Conservation (phyloP, 2,888 invertebrate genomes). For the Salticus scenicus region DNA sequence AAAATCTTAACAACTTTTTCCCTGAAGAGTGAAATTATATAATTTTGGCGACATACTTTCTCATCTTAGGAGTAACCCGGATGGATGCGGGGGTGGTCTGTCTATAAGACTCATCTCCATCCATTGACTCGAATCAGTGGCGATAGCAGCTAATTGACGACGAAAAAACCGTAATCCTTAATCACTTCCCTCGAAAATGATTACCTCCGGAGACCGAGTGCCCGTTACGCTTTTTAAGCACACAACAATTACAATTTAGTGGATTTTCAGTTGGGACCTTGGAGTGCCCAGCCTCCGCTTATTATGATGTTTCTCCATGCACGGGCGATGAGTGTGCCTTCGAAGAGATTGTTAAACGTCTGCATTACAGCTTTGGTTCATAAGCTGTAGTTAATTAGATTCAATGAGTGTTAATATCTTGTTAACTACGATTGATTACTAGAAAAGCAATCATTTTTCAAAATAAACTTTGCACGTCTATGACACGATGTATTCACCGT, state of each 20-base stretch:
- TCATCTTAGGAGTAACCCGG: background rate
- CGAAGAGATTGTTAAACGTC: background rate
- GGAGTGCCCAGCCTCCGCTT: background rate
- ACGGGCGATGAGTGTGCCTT: background rate
- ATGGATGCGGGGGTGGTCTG: conserved; percentile 37
- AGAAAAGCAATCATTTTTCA: too few relatives aligned
- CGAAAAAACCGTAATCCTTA: conserved; percentile 43
- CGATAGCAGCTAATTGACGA: conserved; percentile 49
- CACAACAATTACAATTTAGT: conserved; percentile 6
- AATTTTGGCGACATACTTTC: background rate
- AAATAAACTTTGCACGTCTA: too few relatives aligned
- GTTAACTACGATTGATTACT: too few relatives aligned
- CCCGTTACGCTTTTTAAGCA: background rate
- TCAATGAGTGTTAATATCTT: too few relatives aligned
- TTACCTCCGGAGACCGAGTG: background rate
- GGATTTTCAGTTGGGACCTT: background rate
- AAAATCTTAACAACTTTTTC: too few relatives aligned
- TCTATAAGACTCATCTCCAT: conserved; percentile 38
- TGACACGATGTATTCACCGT: too few relatives aligned
- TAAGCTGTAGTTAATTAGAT: too few relatives aligned
- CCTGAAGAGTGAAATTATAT: too few relatives aligned
- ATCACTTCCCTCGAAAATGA: conserved; percentile 52
- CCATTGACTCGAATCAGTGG: conserved; percentile 57
- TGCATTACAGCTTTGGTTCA: too few relatives aligned
- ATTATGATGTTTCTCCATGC: background rate